Conservation (phyloP, 2,113 vertebrate species). For the Abramis brama region DNA sequence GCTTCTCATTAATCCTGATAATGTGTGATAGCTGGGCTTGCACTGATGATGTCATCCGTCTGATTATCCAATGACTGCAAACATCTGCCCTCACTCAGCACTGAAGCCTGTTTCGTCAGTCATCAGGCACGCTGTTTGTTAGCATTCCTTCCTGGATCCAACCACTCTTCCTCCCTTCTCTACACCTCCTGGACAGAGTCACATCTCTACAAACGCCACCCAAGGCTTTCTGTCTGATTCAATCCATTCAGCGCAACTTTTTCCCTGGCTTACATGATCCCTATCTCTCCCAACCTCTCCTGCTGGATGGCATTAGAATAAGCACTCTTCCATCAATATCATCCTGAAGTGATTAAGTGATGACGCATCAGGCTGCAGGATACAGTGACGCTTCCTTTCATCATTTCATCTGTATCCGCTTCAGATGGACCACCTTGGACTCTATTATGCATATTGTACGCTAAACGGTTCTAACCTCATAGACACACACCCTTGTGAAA, state of each 20-base stretch:
- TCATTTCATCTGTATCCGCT: not conserved
- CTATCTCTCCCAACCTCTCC: not conserved
- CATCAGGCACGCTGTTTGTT: not conserved
- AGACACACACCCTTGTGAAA: too few species aligned
- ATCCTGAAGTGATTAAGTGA: not conserved
- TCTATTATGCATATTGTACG: too few species aligned
- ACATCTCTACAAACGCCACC: not conserved
- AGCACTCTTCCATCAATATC: not conserved
- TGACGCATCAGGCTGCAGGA: constrained; percentile 2
- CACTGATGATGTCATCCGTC: constrained; percentile 68
- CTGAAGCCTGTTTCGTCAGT: constrained; percentile 10
- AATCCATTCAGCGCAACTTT: not conserved
- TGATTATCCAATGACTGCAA: constrained; percentile 72
- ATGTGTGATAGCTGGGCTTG: constrained; percentile 62
- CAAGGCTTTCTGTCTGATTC: not conserved
- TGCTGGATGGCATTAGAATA: not conserved
- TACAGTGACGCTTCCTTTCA: not conserved
- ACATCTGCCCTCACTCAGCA: constrained; percentile 64
- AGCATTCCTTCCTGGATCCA: not conserved
- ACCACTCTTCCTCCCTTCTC: not conserved
- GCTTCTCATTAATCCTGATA: constrained; percentile 65
- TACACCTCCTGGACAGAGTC: not conserved
- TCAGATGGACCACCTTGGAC: constrained; percentile 8
- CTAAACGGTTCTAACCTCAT: too few species aligned
- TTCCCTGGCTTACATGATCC: not conserved